Evolutionary conservation across 2,113 vertebrate species (phyloP), one percentile per base, ranked within the genome.

Genomic region (Saguinus imperator): DNA sequence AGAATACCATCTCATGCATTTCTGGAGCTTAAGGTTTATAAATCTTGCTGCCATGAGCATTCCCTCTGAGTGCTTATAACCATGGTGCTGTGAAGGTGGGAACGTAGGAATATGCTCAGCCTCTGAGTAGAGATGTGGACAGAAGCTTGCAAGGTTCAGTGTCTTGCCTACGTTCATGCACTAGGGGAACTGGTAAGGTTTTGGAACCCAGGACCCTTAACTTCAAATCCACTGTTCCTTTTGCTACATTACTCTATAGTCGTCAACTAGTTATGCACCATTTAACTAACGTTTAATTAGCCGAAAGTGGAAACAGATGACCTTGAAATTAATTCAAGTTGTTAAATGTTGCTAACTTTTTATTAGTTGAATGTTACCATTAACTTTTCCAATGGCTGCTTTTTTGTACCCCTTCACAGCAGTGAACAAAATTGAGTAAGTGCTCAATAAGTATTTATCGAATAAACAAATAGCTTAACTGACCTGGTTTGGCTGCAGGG

Each of bases 241-340:
- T 92, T 95, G 80, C 93, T 94, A 14, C 66, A 35, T 96, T 95
- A 87, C 85, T 94, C 94, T 94, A 68, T 85, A 92, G 95, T 96
- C 84, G 76, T 96, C 92, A 81, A 96, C 92, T 92, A 88, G 95
- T 95, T 96, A 95, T 88, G 97, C 96, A 88, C 96, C 95, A 97
- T 97, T 98, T 97, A 96, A 81, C 96, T 90, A 97, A 87, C 72
- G 8, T 97, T 98, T 97, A 97, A 97, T 98, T 97, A 97, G 94
- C 96, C 90, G 52, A 95, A 97, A 96, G 97, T 95, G 68, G 96
- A 96, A 98, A 96, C 76, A 90, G 97, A 97, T 98, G 97, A 96
- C 96, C 97, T 97, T 98, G 97, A 97, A 97, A 96, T 96, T 92
- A 90, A 98, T 96, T 97, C 94, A 81, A 97, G 96, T 97, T 97